Percentiles rank a stretch among this genome's conserved stretches.
Evolutionary conservation across 2,888 invertebrate genomes (phyloP).

Genomic region (Axea sp.): DNA sequence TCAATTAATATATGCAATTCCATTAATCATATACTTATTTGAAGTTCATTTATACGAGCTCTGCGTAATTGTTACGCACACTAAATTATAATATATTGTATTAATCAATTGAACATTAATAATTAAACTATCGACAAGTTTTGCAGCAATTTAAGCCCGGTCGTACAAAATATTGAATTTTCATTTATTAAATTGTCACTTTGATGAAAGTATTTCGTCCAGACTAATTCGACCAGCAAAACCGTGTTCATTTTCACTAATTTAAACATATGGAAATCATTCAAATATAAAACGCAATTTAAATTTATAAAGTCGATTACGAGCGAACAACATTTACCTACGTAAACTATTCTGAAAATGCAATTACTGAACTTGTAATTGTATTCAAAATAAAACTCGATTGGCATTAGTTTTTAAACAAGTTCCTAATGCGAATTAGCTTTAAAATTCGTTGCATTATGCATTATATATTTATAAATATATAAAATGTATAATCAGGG

Average conservation of each 20-base stretch:
- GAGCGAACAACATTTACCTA: neutral
- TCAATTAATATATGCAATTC: slow-evolving; percentile 27
- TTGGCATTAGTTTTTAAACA: too few species aligned
- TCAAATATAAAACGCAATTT: slow-evolving; percentile 35
- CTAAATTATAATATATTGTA: neutral
- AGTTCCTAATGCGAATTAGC: too few species aligned
- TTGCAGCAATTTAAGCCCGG: slow-evolving; percentile 6
- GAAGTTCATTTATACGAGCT: too few species aligned
- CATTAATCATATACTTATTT: slow-evolving; percentile 6
- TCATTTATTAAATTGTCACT: slow-evolving; percentile 32
- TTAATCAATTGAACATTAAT: slow-evolving; percentile 32
- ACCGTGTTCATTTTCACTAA: slow-evolving; percentile 22
- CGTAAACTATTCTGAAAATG: neutral
- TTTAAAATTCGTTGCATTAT: too few species aligned
- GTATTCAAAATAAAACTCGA: too few species aligned
- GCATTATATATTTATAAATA: too few species aligned
- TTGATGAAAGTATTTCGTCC: slow-evolving; percentile 19
- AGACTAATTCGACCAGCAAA: slow-evolving; percentile 11
- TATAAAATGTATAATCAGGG: too few species aligned
- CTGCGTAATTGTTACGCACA: neutral
- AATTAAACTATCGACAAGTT: slow-evolving; percentile 17
- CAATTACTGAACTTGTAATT: slow-evolving; percentile 1
- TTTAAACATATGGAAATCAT: slow-evolving; percentile 24
- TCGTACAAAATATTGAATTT: slow-evolving; percentile 14
- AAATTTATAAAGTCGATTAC: slow-evolving; percentile 39